These are phyloP conservation scores for Drosophila parvula DNA, from an alignment of 1,140 invertebrate genomes.

Conservation along the genomic window DNA sequence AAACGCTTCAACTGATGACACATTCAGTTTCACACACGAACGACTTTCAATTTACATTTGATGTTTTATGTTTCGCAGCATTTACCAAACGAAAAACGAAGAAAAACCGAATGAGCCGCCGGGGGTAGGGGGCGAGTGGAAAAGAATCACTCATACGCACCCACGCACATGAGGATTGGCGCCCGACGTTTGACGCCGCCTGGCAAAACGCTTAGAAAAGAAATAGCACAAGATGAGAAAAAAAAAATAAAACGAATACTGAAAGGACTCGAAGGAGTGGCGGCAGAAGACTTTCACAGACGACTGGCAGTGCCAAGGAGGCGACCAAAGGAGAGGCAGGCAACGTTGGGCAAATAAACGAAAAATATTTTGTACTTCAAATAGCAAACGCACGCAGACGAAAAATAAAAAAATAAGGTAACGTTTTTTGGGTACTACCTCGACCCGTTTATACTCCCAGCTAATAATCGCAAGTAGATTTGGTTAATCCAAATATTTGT, in stretches of 20 bases:
- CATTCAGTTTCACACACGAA: slow-evolving; percentile 83
- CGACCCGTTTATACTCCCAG: neutral
- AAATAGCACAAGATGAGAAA: slow-evolving; percentile 36
- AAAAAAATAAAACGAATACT: slow-evolving; percentile 24
- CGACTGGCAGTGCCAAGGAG: slow-evolving; percentile 71
- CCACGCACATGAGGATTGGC: slow-evolving; percentile 70
- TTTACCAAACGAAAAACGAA: slow-evolving; percentile 66
- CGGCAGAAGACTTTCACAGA: slow-evolving; percentile 19
- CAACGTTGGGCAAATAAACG: slow-evolving; percentile 68
- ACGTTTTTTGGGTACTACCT: neutral
- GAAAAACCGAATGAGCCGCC: slow-evolving; percentile 13
- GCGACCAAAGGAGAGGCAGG: slow-evolving; percentile 24
- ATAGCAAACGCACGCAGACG: slow-evolving; percentile 44
- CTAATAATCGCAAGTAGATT: neutral
- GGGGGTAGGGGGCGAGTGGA: slow-evolving; percentile 9
- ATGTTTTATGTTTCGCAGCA: slow-evolving; percentile 82
- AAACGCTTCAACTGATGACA: slow-evolving; percentile 83
- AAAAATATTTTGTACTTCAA: slow-evolving; percentile 77
- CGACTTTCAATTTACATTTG: slow-evolving; percentile 83
- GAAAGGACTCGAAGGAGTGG: slow-evolving; percentile 20
- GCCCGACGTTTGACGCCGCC: slow-evolving; percentile 58
- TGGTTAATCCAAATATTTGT: neutral
- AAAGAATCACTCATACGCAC: slow-evolving; percentile 81
- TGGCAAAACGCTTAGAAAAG: slow-evolving; percentile 55
- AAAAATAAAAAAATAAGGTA: neutral